Evolutionary conservation across 2,888 invertebrate genomes (phyloP).

Genomic region (Mimachlamys varia): DNA sequence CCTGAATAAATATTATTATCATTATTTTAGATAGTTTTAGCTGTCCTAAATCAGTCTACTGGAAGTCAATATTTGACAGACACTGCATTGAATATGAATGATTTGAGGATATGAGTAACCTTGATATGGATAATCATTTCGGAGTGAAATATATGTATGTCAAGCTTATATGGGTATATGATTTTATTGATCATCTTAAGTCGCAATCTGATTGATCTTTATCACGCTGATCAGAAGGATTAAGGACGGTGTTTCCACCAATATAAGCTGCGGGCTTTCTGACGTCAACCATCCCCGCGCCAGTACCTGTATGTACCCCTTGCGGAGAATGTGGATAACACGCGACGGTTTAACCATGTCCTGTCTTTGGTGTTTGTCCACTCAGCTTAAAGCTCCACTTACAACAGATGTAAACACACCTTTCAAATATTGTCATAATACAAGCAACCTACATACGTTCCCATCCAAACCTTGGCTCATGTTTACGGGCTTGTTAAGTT

Average conservation of each 20-base stretch:
- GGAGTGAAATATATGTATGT: too few species aligned
- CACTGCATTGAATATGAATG: too few species aligned
- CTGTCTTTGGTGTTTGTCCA: conserved; percentile 23
- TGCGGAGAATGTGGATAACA: neutral
- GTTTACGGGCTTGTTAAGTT: neutral
- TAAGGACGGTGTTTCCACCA: neutral
- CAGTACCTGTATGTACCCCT: neutral
- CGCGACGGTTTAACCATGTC: neutral
- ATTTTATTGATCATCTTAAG: neutral
- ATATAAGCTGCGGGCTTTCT: neutral
- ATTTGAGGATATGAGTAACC: too few species aligned
- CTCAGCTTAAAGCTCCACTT: neutral
- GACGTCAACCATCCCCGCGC: neutral
- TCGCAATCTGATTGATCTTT: neutral
- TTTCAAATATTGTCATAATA: neutral
- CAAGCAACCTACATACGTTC: neutral
- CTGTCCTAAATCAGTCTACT: too few species aligned
- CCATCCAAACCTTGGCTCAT: neutral
- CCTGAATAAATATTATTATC: too few species aligned
- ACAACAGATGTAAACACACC: neutral
- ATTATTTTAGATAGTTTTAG: too few species aligned
- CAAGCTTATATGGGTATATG: neutral
- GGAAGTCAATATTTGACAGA: too few species aligned
- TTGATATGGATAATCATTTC: too few species aligned
- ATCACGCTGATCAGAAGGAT: neutral